Percentiles rank a stretch among this genome's conserved stretches.
phyloP scores from a whole-genome alignment of 2,888 invertebrate genomes.

The Orthosia gothica region DNA sequence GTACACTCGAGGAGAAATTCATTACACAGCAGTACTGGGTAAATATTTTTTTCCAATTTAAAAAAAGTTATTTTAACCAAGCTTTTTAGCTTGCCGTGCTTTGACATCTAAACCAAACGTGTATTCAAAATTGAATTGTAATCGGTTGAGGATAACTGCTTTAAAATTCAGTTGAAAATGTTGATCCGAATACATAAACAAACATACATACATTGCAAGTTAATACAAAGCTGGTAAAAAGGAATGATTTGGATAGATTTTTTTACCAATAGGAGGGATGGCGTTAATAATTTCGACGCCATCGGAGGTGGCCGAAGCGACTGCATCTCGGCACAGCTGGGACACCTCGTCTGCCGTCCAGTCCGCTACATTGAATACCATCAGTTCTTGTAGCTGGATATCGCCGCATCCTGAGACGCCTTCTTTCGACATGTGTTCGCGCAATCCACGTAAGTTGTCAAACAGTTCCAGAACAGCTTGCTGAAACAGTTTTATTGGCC shows the following conservation, averaged over 20 bases:
- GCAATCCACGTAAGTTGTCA: constrained; percentile 78
- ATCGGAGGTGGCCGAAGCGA: constrained; percentile 72
- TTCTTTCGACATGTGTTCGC: constrained; percentile 81
- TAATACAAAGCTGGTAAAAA: too few species aligned
- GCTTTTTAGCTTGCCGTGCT: too few species aligned
- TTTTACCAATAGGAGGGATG: constrained; percentile 77
- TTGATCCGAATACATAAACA: too few species aligned
- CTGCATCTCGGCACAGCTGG: constrained; percentile 82
- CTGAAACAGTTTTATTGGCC: constrained; percentile 70
- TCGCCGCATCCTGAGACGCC: constrained; percentile 78
- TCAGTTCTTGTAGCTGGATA: constrained; percentile 77
- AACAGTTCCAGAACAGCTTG: constrained; percentile 84
- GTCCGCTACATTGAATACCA: constrained; percentile 86
- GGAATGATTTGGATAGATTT: neutral
- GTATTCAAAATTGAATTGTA: too few species aligned
- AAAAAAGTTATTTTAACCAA: too few species aligned
- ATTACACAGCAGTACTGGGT: neutral
- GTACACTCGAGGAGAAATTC: neutral
- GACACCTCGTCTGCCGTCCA: constrained; percentile 86
- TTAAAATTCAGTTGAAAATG: too few species aligned
- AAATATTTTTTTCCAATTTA: too few species aligned
- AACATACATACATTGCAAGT: too few species aligned
- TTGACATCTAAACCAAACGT: too few species aligned
- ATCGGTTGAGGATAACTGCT: too few species aligned
- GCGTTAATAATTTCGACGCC: constrained; percentile 79